Evolutionary conservation across 1,140 invertebrate genomes (phyloP).

Genomic region (Dinoponera quadriceps): DNA sequence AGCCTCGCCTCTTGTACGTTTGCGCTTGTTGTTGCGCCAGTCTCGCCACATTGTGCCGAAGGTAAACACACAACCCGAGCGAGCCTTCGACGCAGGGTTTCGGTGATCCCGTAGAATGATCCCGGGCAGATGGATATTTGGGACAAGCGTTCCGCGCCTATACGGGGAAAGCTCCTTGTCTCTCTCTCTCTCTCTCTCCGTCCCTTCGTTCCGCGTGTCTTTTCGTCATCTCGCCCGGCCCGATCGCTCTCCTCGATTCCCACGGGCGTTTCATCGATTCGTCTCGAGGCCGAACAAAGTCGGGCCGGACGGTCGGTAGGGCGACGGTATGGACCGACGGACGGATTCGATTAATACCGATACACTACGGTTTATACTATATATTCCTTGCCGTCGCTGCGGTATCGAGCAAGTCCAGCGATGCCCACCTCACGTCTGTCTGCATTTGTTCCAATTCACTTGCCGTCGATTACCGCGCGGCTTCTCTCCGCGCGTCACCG

Average conservation of each 20-base stretch:
- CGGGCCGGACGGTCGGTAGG: conserved; percentile 34
- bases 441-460: conserved; percentile 82
- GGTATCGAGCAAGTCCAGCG: conserved; percentile 69
- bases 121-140: neutral
- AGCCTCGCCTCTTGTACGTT: neutral
- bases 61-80: neutral
- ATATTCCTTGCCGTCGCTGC: conserved; percentile 70
- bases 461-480: conserved; percentile 78
- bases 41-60: neutral
- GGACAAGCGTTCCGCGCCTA: neutral
- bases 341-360: conserved; percentile 74
- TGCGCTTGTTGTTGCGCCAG: neutral
- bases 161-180: no score
- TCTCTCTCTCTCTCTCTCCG: conserved; percentile 8
- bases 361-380: conserved; percentile 71
- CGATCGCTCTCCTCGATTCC: conserved; percentile 19
- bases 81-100: neutral
- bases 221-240: conserved; percentile 38
- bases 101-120: conserved; percentile 24
- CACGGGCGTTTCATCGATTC: conserved; percentile 67
- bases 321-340: conserved; percentile 65
- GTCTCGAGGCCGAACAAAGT: conserved; percentile 67
- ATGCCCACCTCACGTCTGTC: conserved; percentile 78
- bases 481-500: conserved; percentile 41
- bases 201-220: conserved; percentile 2